Conservation (phyloP, 2,797 vertebrate species). For the Pelochelys cantorii region DNA sequence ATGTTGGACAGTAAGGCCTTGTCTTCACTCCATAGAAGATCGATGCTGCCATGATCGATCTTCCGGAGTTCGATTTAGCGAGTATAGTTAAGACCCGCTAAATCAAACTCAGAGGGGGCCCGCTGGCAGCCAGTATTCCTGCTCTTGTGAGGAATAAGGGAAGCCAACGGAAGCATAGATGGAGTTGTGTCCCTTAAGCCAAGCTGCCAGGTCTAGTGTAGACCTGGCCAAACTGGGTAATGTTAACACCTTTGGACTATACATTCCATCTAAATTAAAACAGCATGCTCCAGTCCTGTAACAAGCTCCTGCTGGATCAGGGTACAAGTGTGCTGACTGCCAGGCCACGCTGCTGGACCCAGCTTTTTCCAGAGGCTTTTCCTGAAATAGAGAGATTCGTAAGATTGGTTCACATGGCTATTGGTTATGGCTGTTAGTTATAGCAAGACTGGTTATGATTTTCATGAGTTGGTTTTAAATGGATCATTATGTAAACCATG, state of each 20-base stretch:
- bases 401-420: not conserved
- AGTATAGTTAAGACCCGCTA: no score
- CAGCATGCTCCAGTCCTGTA: not conserved
- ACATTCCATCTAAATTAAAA: not conserved
- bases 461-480: conserved; percentile 46
- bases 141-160: no score
- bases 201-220: no score
- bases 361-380: not conserved
- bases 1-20: not conserved
- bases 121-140: no score
- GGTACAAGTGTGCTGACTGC: not conserved
- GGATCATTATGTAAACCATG: not conserved
- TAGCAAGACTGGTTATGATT: not conserved
- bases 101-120: no score
- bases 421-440: not conserved
- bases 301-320: not conserved
- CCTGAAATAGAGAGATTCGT: not conserved
- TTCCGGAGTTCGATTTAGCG: no score
- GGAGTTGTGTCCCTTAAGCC: no score
- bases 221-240: not conserved
- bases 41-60: no score
- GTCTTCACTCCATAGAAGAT: no score
- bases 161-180: no score
- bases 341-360: not conserved
- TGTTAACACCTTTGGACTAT: not conserved